phyloP scores from a whole-genome alignment of 2,888 invertebrate species.

The Heliconius ethilla region DNA sequence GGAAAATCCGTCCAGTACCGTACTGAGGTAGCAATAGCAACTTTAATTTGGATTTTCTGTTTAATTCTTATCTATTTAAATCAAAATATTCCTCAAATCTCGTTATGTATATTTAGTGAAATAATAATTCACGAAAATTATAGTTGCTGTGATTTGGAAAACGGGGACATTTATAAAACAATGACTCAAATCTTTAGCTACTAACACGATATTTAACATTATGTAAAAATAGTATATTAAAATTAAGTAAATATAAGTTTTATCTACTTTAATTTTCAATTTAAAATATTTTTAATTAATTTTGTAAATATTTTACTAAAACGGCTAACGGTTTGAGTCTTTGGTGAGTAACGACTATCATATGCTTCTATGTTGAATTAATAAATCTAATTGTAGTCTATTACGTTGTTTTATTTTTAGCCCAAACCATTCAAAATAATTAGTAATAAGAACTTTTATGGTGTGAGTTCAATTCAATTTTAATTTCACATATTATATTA shows the following conservation, averaged over 20 bases:
- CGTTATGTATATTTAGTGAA: constrained; percentile 20
- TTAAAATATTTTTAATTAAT: neutral
- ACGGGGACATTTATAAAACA: constrained; percentile 34
- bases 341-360: constrained; percentile 40
- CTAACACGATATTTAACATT: neutral
- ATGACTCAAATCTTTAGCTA: constrained; percentile 38
- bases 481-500: neutral
- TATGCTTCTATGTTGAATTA: constrained; percentile 72
- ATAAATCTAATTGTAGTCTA: constrained; percentile 74
- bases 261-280: neutral
- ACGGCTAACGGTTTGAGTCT: constrained; percentile 39
- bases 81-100: constrained; percentile 31
- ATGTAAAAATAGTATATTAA: constrained; percentile 2
- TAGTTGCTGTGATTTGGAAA: constrained; percentile 39
- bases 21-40: constrained; percentile 7
- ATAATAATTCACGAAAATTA: constrained; percentile 24
- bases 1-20: constrained; percentile 26
- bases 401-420: constrained; percentile 49
- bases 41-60: neutral
- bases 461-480: neutral
- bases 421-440: neutral
- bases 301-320: constrained; percentile 35
- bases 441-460: neutral
- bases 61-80: neutral
- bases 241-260: constrained; percentile 8